phyloP scores from a whole-genome alignment of 2,797 vertebrate genomes.

The Otolemur crassicaudatus region DNA sequence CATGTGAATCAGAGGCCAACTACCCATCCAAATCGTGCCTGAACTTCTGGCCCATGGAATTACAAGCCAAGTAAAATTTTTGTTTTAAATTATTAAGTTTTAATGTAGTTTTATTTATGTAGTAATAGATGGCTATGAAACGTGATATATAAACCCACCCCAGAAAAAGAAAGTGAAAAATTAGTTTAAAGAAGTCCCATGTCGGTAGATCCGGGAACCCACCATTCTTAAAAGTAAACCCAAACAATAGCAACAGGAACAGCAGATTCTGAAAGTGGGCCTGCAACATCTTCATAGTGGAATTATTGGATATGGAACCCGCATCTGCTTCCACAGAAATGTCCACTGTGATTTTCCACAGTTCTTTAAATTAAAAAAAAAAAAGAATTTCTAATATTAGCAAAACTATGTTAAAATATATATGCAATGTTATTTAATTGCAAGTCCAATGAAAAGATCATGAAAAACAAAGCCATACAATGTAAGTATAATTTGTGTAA shows the following conservation, averaged over 20 bases:
- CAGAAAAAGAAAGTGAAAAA: background rate
- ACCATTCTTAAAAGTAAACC: background rate
- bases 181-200: background rate
- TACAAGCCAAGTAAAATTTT: background rate
- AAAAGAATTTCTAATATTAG: background rate
- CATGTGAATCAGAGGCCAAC: background rate
- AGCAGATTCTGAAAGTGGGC: background rate
- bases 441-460: background rate
- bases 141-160: background rate
- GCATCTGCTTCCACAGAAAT: background rate
- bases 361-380: background rate
- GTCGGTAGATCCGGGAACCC: background rate
- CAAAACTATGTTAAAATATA: background rate
- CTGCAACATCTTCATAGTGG: background rate
- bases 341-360: background rate
- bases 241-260: background rate
- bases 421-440: background rate
- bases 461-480: background rate
- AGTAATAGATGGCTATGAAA: background rate
- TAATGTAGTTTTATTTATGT: background rate
- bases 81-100: background rate
- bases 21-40: background rate
- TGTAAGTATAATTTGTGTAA: background rate
- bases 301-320: background rate
- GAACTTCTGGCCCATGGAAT: background rate